Evolutionary conservation across 2,113 vertebrate genomes (phyloP).

Genomic region (Ammospiza nelsoni): DNA sequence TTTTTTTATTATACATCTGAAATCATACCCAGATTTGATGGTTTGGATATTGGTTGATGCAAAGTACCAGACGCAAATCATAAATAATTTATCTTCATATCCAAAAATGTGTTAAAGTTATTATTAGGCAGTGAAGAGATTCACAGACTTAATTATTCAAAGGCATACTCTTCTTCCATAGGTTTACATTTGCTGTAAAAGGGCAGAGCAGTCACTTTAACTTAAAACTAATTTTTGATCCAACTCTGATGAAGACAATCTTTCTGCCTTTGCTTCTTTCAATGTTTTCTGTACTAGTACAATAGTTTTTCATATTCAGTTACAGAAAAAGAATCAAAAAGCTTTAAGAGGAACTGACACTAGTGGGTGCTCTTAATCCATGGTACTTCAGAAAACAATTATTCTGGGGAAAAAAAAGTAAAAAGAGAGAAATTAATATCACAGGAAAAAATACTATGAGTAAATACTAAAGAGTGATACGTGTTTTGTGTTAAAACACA

Average conservation of each 20-base stretch:
- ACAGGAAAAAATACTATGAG: neutral
- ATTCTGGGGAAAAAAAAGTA: neutral
- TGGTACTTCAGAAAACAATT: neutral
- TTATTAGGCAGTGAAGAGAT: neutral
- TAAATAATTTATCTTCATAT: neutral
- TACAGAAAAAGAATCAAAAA: neutral
- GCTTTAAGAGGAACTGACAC: neutral
- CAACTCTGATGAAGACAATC: neutral
- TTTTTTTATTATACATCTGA: neutral
- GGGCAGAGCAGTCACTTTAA: neutral
- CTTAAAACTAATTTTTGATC: neutral
- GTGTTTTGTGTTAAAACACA: neutral
- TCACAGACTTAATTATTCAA: neutral
- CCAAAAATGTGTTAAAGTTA: neutral
- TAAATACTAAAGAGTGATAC: neutral
- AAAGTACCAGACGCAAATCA: neutral
- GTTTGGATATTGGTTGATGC: neutral
- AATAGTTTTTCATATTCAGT: neutral
- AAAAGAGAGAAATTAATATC: neutral
- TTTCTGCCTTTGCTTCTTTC: neutral
- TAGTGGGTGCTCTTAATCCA: neutral
- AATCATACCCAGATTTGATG: neutral
- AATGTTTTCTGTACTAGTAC: neutral
- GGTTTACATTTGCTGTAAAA: neutral
- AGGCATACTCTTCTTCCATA: neutral